These are phyloP conservation scores for Melitaea cinxia DNA, from an alignment of 1,140 invertebrate species.

Conservation along the genomic window DNA sequence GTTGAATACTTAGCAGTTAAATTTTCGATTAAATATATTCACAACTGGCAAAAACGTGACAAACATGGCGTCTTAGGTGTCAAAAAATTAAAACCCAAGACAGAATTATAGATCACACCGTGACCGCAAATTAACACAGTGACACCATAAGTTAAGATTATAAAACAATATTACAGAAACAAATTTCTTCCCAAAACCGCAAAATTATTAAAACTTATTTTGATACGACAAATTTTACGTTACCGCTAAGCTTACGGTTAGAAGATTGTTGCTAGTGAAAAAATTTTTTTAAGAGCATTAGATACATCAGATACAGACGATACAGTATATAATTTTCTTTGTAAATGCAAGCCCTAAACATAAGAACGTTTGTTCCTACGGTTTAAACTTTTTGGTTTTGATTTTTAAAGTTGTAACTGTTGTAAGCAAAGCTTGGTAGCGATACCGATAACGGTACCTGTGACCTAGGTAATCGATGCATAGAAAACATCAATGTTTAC, in stretches of 20 bases:
- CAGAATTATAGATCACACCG: slow-evolving; percentile 7
- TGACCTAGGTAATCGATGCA: too few species aligned
- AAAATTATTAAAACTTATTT: neutral
- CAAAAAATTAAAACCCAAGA: slow-evolving; percentile 22
- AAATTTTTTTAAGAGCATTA: too few species aligned
- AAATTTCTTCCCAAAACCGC: neutral
- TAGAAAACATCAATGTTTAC: too few species aligned
- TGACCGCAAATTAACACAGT: slow-evolving; percentile 11
- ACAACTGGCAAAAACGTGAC: slow-evolving; percentile 73
- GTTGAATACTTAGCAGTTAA: slow-evolving; percentile 40
- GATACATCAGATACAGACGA: too few species aligned
- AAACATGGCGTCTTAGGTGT: slow-evolving; percentile 68
- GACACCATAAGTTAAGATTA: neutral
- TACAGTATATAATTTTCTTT: too few species aligned
- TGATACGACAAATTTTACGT: slow-evolving; percentile 31
- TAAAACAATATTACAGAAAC: neutral
- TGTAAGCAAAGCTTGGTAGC: too few species aligned
- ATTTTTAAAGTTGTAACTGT: too few species aligned
- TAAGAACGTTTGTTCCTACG: too few species aligned
- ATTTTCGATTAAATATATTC: slow-evolving; percentile 57
- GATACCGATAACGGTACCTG: too few species aligned
- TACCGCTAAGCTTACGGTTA: slow-evolving; percentile 24
- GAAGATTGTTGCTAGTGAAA: slow-evolving; percentile 15
- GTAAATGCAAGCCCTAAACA: too few species aligned
- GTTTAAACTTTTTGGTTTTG: too few species aligned